These are phyloP conservation scores for Schrankia costaestrigalis DNA, from an alignment of 2,888 invertebrate genomes.

Conservation along the genomic window DNA sequence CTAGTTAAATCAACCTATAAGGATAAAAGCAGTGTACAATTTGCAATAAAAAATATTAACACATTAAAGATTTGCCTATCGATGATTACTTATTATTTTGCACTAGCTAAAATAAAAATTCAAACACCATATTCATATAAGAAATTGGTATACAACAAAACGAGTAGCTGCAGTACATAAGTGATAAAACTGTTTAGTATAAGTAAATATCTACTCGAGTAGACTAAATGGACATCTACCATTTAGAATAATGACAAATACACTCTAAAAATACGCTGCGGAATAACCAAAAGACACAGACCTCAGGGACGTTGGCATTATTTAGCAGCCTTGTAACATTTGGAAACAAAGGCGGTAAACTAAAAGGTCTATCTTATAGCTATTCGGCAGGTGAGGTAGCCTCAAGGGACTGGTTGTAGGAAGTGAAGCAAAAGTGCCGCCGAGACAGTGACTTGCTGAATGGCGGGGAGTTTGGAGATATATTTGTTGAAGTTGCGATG, in stretches of 20 bases:
- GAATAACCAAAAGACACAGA: conserved; percentile 8
- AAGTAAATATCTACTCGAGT: background rate
- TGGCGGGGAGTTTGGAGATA: background rate
- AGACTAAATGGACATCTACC: background rate
- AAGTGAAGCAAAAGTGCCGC: conserved; percentile 37
- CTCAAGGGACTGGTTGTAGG: conserved; percentile 54
- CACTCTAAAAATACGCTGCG: conserved; percentile 1
- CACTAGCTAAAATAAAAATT: too few relatives aligned
- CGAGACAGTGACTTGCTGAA: conserved; percentile 59
- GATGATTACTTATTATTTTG: too few relatives aligned
- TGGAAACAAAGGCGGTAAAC: conserved; percentile 58
- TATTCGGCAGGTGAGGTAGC: conserved; percentile 63
- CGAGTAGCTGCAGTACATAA: conserved; percentile 6
- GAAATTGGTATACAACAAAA: too few relatives aligned
- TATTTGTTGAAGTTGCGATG: too few relatives aligned
- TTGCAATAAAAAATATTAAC: too few relatives aligned
- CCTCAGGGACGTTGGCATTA: conserved; percentile 20
- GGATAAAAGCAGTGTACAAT: too few relatives aligned
- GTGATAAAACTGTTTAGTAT: background rate
- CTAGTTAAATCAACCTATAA: too few relatives aligned
- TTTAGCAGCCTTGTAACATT: conserved; percentile 29
- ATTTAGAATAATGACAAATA: too few relatives aligned
- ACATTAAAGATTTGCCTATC: too few relatives aligned
- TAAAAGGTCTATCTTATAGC: conserved; percentile 54
- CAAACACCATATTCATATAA: too few relatives aligned